Evolutionary conservation across 2,797 vertebrate genomes (phyloP), one percentile per base, ranked within the genome.

Genomic region (Cyclura pinguis): DNA sequence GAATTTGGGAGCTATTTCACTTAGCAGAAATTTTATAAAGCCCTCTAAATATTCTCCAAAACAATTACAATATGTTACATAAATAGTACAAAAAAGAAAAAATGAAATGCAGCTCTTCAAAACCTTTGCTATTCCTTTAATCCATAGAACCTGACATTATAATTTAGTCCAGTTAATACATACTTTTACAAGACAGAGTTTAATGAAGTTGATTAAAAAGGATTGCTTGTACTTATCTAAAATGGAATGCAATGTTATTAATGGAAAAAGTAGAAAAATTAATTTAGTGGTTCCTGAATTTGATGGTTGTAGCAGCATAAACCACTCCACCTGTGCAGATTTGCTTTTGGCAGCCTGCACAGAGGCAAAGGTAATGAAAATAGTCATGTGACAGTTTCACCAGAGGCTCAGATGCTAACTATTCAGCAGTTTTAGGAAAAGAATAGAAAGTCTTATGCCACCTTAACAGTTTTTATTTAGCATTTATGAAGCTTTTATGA

Each of bases 1-100:
- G 95, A 84, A 92, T 90, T 57, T 92, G 93, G 13, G 47, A 52
- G 89, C 95, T 95, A 92, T 92, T 95, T 95, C 89, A 73, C 24
- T 93, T 94, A 92, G 72, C 55, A 93, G 18, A 64, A 27, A 42
- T 86, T 47, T 81, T 80, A 83, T 10, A 12, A 88, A 92, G 27
- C 0, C 18, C 0, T 0, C 0, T 2, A 16, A 86, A 22, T 78
- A 42, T 84, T 92, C 69, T 3, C 13, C 74, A 7, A 42, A 69
- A 13, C 82, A 88, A 13, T 22, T 4, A 81, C 78, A 57, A n/a
- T 9, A 88, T 80, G 85, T 92, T 73, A 47, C 64, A 35, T 1
- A 73, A 42, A 86, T 35, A 59, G 35, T 4, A 35, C 88, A 47
- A 73, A 18, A 47, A 47, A 47, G 42, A 80, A 78, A 89, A 90